Percentiles rank a stretch among this genome's conserved stretches.
phyloP scores from a whole-genome alignment of 2,888 invertebrate genomes.

The Caenorhabditis sp. region DNA sequence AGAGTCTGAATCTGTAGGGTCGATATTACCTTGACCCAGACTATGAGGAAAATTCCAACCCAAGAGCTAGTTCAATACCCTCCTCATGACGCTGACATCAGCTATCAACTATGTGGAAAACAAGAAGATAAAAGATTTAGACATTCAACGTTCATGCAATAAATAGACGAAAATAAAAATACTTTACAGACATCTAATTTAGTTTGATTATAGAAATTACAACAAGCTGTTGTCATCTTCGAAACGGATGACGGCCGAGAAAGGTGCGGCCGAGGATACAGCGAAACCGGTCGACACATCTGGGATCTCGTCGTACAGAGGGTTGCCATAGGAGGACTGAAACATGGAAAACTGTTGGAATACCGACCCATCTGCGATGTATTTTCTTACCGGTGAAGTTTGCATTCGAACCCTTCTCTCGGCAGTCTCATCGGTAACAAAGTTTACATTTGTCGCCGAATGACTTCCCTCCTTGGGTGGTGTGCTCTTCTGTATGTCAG shows the following conservation, averaged over 20 bases:
- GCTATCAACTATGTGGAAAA: too few species aligned
- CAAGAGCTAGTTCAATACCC: too few species aligned
- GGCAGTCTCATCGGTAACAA: slow-evolving; percentile 54
- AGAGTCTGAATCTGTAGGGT: too few species aligned
- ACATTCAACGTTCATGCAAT: slow-evolving; percentile 56
- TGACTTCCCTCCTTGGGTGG: slow-evolving; percentile 48
- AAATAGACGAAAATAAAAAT: slow-evolving; percentile 54
- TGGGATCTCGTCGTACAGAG: slow-evolving; percentile 60
- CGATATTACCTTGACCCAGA: too few species aligned
- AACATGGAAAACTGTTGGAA: slow-evolving; percentile 7
- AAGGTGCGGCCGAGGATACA: slow-evolving; percentile 34
- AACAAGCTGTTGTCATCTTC: slow-evolving; percentile 43
- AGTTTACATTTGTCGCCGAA: slow-evolving; percentile 61
- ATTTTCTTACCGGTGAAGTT: slow-evolving; percentile 54
- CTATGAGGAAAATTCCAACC: too few species aligned
- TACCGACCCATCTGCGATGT: background rate
- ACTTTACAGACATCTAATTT: slow-evolving; percentile 40
- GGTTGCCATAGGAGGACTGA: slow-evolving; percentile 60
- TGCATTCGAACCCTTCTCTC: slow-evolving; percentile 41
- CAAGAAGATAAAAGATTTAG: background rate
- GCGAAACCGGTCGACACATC: slow-evolving; percentile 19
- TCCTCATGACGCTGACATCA: too few species aligned
- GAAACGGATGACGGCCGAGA: slow-evolving; percentile 44
- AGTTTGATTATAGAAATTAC: slow-evolving; percentile 12
- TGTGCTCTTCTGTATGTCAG: slow-evolving; percentile 19